A percentile compares a stretch with the other conserved stretches of the same genome.
phyloP scores from a whole-genome alignment of 1,140 invertebrate genomes.

The Habropoda laboriosa region DNA sequence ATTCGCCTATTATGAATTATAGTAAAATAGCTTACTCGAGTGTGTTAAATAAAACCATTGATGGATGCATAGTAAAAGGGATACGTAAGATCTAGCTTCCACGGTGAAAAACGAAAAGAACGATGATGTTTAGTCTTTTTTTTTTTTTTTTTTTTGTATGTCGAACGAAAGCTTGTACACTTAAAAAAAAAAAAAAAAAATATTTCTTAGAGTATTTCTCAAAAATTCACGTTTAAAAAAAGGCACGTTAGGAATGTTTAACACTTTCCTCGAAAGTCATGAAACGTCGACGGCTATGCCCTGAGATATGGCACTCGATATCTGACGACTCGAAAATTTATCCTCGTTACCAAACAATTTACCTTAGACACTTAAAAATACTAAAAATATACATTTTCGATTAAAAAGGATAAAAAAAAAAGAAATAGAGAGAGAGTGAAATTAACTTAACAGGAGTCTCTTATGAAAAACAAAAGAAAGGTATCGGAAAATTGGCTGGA shows the following conservation, averaged over 20 bases:
- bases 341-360: background rate
- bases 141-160: too few relatives aligned
- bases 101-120: background rate
- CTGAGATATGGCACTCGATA: conserved; percentile 22
- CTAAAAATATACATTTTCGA: conserved; percentile 17
- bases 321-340: conserved; percentile 7
- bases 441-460: conserved; percentile 5
- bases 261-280: background rate
- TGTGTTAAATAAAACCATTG: conserved; percentile 30
- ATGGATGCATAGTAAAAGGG: background rate
- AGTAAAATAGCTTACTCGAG: background rate
- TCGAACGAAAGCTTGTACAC: background rate
- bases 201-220: background rate
- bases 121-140: conserved; percentile 46
- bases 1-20: conserved; percentile 11
- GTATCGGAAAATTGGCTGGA: background rate
- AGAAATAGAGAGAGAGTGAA: too few relatives aligned
- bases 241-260: background rate
- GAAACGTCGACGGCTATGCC: background rate
- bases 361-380: conserved; percentile 12
- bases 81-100: background rate
- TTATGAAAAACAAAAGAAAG: background rate
- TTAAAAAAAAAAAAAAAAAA: background rate
- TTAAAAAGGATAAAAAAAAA: too few relatives aligned
- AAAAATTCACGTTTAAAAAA: background rate